Percentiles rank a stretch among this genome's conserved stretches.
Conservation (phyloP, 2,113 vertebrate species). For the Alouatta palliata region DNA sequence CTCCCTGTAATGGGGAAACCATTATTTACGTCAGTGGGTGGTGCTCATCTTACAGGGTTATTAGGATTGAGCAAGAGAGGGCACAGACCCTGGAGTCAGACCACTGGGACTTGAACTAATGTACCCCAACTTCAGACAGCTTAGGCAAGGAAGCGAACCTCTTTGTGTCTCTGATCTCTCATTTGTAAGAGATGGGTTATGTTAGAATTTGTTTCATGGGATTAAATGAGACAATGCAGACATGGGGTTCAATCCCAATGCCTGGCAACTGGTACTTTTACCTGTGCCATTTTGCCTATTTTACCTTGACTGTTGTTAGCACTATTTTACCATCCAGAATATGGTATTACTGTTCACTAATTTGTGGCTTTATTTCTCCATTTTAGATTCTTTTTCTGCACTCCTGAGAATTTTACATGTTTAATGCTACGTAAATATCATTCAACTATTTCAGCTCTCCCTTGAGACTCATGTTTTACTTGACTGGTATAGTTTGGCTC, state of each 20-base stretch:
- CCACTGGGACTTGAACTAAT: not conserved
- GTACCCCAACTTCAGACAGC: not conserved
- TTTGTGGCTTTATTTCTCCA: not conserved
- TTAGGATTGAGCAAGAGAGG: not conserved
- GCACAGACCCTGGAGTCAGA: not conserved
- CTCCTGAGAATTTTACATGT: not conserved
- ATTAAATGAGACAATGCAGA: not conserved
- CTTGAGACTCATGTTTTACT: conserved; percentile 30
- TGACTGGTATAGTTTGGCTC: not conserved
- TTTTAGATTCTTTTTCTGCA: not conserved
- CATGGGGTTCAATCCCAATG: not conserved
- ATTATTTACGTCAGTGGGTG: not conserved
- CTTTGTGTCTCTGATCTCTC: not conserved
- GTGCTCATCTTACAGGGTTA: not conserved
- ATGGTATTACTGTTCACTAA: not conserved
- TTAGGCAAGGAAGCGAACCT: not conserved
- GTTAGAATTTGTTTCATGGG: not conserved
- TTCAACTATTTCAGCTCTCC: conserved; percentile 8
- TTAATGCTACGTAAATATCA: not conserved
- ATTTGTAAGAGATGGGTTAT: not conserved
- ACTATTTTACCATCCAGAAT: not conserved
- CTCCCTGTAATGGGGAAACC: not conserved
- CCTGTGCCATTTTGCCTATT: not conserved
- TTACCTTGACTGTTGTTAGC: not conserved
- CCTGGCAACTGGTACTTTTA: not conserved